These are phyloP conservation scores for Turnix velox DNA, from an alignment of 2,113 vertebrate species.

Conservation along the genomic window DNA sequence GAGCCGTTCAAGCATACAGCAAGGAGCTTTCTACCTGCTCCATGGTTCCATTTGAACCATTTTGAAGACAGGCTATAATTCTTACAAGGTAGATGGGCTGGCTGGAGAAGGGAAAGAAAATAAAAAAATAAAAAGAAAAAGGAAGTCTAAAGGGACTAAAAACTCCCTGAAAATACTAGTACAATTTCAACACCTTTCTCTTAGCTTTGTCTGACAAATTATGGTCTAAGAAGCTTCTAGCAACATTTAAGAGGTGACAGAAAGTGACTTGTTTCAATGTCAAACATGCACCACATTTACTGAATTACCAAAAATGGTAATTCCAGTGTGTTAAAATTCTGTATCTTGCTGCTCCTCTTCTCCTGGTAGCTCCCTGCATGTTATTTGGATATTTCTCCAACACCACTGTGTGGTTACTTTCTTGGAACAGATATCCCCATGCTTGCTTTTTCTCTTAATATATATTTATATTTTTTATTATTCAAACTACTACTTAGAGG, in stretches of 20 bases:
- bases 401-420: background rate
- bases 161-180: background rate
- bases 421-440: background rate
- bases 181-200: background rate
- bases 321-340: background rate
- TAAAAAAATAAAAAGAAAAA: background rate
- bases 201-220: background rate
- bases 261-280: background rate
- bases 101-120: background rate
- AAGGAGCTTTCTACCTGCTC: conserved; percentile 16
- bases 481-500: background rate
- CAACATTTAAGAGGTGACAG: background rate
- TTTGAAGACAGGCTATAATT: background rate
- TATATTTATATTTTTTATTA: background rate
- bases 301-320: background rate
- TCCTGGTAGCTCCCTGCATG: background rate
- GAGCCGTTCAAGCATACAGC: conserved; percentile 3
- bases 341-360: background rate
- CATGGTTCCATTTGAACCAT: background rate
- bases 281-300: background rate
- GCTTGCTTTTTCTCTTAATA: background rate
- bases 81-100: background rate
- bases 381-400: background rate
- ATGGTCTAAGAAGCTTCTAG: background rate
- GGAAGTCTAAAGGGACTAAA: background rate